A percentile compares a stretch with the other conserved stretches of the same genome.
These are phyloP conservation scores for Pseudomyrmex concolor DNA, from an alignment of 1,140 invertebrate genomes.

Conservation along the genomic window DNA sequence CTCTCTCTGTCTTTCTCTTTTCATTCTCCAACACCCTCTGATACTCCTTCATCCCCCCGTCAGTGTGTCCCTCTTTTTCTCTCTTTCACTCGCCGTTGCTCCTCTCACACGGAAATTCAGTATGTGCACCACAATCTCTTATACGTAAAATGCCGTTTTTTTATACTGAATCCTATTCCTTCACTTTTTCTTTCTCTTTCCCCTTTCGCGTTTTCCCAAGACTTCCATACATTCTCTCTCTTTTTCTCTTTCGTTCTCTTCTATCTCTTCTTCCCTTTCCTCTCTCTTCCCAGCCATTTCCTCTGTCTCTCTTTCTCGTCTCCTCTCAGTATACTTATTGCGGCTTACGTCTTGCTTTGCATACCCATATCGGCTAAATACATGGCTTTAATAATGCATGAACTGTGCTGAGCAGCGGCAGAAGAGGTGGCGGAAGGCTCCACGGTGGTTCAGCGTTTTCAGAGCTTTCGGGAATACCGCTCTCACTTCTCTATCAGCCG, in stretches of 20 bases:
- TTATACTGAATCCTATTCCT: constrained; percentile 47
- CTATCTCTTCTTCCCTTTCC: constrained; percentile 16
- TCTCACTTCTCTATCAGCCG: constrained; percentile 26
- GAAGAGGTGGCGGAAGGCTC: constrained; percentile 79
- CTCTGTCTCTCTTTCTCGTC: constrained; percentile 42
- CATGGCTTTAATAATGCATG: constrained; percentile 84
- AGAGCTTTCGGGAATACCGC: constrained; percentile 60
- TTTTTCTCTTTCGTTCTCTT: constrained; percentile 47
- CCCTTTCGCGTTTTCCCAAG: neutral
- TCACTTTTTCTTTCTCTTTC: constrained; percentile 51
- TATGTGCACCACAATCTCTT: constrained; percentile 70
- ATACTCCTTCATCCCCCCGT: constrained; percentile 20
- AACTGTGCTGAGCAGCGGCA: constrained; percentile 73
- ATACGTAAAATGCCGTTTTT: constrained; percentile 63
- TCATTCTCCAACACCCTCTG: constrained; percentile 47
- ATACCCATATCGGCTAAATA: constrained; percentile 82
- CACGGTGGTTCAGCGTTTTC: constrained; percentile 78
- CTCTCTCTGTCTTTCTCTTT: constrained; percentile 66
- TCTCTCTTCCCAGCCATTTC: constrained; percentile 20
- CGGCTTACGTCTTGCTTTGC: constrained; percentile 82
- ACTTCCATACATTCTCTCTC: constrained; percentile 52
- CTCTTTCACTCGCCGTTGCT: constrained; percentile 17
- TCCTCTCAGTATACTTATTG: constrained; percentile 78
- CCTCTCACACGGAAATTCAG: constrained; percentile 68
- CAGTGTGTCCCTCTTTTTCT: constrained; percentile 31